Evolutionary conservation across 2,888 invertebrate genomes (phyloP).

Genomic region (Drosophila mercatorum): DNA sequence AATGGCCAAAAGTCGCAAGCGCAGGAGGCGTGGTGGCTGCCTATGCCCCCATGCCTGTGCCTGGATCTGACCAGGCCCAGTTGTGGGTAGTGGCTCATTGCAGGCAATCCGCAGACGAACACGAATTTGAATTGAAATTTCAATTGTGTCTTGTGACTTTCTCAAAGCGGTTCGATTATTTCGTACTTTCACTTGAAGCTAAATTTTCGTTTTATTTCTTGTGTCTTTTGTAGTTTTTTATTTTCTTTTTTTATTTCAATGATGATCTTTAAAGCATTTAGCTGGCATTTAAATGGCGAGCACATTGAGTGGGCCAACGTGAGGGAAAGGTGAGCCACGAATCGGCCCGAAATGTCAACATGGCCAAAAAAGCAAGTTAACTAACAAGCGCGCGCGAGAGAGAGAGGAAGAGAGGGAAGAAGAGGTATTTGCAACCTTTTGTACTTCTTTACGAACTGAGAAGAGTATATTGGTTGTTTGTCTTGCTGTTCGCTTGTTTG

Average conservation of each 20-base stretch:
- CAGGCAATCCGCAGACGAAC: neutral
- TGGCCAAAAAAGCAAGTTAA: constrained; percentile 27
- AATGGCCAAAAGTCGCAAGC: constrained; percentile 61
- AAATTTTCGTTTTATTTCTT: constrained; percentile 34
- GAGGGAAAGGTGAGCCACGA: constrained; percentile 50
- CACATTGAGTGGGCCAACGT: constrained; percentile 46
- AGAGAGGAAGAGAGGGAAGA: neutral
- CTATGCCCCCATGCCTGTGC: too few relatives aligned
- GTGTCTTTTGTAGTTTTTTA: too few relatives aligned
- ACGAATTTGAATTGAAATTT: constrained; percentile 51
- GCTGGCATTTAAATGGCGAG: constrained; percentile 59
- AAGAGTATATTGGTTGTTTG: neutral
- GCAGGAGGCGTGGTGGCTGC: neutral
- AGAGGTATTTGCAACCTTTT: constrained; percentile 23
- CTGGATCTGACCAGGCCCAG: constrained; percentile 28
- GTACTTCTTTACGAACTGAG: neutral
- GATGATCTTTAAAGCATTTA: constrained; percentile 56
- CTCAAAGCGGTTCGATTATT: constrained; percentile 67
- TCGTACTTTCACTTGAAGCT: constrained; percentile 69
- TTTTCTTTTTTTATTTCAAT: constrained; percentile 26
- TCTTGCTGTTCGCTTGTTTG: too few relatives aligned
- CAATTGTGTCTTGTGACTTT: constrained; percentile 64
- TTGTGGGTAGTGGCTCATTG: neutral
- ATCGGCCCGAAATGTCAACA: constrained; percentile 45
- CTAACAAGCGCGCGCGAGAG: neutral